phyloP scores from a whole-genome alignment of 2,888 invertebrate genomes.

The Bedellia somnulentella region DNA sequence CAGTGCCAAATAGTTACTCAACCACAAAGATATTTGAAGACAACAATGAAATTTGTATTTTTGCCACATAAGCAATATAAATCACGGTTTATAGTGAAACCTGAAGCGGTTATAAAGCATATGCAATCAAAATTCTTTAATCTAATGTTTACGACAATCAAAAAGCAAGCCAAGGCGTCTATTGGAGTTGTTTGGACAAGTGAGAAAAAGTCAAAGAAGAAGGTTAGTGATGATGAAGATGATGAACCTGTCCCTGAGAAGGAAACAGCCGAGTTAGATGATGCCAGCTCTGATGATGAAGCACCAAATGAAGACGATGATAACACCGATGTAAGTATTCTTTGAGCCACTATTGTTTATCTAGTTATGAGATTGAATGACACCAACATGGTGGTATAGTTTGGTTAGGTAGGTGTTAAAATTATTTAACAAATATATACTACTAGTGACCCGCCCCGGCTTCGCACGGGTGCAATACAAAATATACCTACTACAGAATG shows the following conservation, averaged over 20 bases:
- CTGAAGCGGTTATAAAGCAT: slow-evolving; percentile 68
- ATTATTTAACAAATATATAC: too few species aligned
- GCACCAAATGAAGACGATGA: slow-evolving; percentile 60
- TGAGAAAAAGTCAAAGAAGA: slow-evolving; percentile 26
- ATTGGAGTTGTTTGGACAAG: slow-evolving; percentile 51
- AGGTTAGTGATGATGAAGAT: slow-evolving; percentile 27
- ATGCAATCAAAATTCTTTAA: slow-evolving; percentile 74
- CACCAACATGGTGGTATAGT: too few species aligned
- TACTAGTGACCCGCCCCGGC: too few species aligned
- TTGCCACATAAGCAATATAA: slow-evolving; percentile 75
- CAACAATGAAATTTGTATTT: slow-evolving; percentile 72
- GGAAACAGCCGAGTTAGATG: slow-evolving; percentile 23
- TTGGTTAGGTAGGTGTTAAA: too few species aligned
- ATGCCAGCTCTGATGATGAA: slow-evolving; percentile 70
- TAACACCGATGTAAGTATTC: slow-evolving; percentile 47
- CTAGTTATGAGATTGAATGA: too few species aligned
- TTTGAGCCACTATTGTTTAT: too few species aligned
- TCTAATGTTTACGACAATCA: slow-evolving; percentile 65
- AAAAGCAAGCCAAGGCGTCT: slow-evolving; percentile 58
- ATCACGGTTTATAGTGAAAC: slow-evolving; percentile 70
- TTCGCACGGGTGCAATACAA: too few species aligned
- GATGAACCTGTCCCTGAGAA: slow-evolving; percentile 25
- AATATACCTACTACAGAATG: too few species aligned
- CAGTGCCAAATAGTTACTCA: slow-evolving; percentile 56
- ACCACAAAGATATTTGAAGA: slow-evolving; percentile 63